Percentiles rank a stretch among this genome's conserved stretches.
Conservation (phyloP, 2,888 invertebrate genomes). For the Biston stratarius region DNA sequence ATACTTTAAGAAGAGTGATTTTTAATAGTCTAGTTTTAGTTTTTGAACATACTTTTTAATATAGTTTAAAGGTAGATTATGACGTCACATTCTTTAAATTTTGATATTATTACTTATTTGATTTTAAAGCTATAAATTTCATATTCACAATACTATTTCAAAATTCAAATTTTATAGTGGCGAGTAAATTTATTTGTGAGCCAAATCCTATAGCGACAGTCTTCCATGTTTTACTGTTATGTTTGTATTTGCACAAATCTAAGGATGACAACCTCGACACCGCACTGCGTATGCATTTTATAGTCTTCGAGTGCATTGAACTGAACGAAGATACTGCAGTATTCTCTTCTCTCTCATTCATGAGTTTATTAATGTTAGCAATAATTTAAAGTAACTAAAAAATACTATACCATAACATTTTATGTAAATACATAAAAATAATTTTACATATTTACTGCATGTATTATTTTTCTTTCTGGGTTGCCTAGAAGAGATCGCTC, state of each 20-base stretch:
- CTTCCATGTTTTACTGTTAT: not conserved
- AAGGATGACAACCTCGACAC: constrained; percentile 7
- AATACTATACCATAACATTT: too few species aligned
- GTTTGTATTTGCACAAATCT: constrained; percentile 16
- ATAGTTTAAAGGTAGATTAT: not conserved
- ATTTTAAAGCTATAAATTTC: not conserved
- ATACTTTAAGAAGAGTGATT: too few species aligned
- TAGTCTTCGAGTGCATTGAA: not conserved
- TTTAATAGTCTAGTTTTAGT: too few species aligned
- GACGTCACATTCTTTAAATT: not conserved
- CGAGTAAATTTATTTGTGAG: not conserved
- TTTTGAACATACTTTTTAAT: too few species aligned
- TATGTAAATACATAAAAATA: too few species aligned
- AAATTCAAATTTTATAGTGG: too few species aligned
- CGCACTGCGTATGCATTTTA: constrained; percentile 24
- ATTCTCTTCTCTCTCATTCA: too few species aligned
- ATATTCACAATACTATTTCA: not conserved
- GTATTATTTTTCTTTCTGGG: too few species aligned
- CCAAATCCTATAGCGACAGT: not conserved
- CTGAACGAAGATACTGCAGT: not conserved
- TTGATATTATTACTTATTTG: not conserved
- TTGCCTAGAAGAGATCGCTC: too few species aligned
- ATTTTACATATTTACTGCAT: too few species aligned
- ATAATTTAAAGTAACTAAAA: too few species aligned
- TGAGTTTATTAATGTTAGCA: too few species aligned